Base-by-base conservation (phyloP, 1,140 invertebrate species). In the Trichonephila clavata region DNA sequence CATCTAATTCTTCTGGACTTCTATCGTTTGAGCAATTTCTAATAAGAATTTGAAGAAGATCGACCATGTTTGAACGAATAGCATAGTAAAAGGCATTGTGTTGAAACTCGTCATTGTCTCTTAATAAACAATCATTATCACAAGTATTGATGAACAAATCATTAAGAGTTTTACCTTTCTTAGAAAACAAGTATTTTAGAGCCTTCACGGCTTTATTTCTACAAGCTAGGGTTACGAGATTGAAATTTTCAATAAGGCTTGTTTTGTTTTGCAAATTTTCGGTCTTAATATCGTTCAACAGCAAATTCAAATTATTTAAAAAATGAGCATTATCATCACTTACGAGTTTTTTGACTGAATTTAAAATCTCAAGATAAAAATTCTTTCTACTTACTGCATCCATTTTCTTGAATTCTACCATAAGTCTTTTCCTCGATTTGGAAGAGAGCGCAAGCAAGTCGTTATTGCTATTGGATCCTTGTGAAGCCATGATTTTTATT, bases 51-150 rank as follows among this genome's bases (percentile, higher is more conserved):
- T 60, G 27, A 7, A 92, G 43, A 43, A 92, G 77, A 14, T 59
- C 39, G 16, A 21, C 21, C 21, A 86, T 83, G 21, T 60, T 65
- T 3, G 90, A 92, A 13, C 77, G 50, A 20, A 92, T 83, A n/a
- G 90, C 77, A 71, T 92, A 92, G 43, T 89, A 89, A 89, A 89
- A 71, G 3, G 87, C 63, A 60, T 86, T 83, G 43, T 92, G 90
- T n/a, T 39, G 13, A 13, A 32, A 18, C 3, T 90, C 63, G 7
- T 90, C 88, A 21, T 27, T 21, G 8, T 90, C 88, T 8, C 3
- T n/a, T 0, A 13, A 27, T 24, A 21, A 43, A 18, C 20, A 10
- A 24, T 16, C 18, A 43, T 5, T 24, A 39, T 13, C n/a, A n/a
- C 24, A n/a, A 20, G 1, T 61, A 20, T 61, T 61, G 5, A 61